Conservation (phyloP, 2,888 invertebrate species). For the Agriotes lineatus region DNA sequence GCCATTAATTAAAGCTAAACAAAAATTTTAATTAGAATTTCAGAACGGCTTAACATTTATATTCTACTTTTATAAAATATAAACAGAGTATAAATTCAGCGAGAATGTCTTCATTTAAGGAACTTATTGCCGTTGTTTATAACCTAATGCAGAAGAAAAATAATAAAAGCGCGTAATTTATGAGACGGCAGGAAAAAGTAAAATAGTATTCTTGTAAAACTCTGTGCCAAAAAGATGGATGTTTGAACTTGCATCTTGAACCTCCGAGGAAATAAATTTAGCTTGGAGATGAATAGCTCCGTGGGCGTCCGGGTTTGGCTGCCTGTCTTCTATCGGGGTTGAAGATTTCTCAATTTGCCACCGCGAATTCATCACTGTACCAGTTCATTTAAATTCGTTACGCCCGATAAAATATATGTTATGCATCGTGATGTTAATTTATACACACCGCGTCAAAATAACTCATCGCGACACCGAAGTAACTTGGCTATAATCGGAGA, state of each 20-base stretch:
- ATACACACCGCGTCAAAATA: slow-evolving; percentile 22
- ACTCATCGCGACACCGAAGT: neutral
- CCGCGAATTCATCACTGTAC: slow-evolving; percentile 54
- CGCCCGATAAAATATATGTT: slow-evolving; percentile 41
- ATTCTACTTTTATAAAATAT: slow-evolving; percentile 30
- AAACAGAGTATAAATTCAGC: slow-evolving; percentile 44
- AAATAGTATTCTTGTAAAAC: slow-evolving; percentile 57
- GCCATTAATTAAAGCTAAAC: slow-evolving; percentile 32
- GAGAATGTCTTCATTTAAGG: slow-evolving; percentile 52
- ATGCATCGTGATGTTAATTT: slow-evolving; percentile 33
- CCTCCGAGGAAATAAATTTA: slow-evolving; percentile 59
- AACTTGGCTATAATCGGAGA: too few relatives aligned
- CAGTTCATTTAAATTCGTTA: slow-evolving; percentile 42
- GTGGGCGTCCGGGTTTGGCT: slow-evolving; percentile 55
- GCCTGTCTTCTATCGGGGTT: slow-evolving; percentile 57
- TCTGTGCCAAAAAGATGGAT: slow-evolving; percentile 58
- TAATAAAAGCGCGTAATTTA: slow-evolving; percentile 55
- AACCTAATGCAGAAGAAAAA: slow-evolving; percentile 48
- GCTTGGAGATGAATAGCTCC: slow-evolving; percentile 57
- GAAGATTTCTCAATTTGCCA: slow-evolving; percentile 62
- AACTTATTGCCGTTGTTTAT: slow-evolving; percentile 54
- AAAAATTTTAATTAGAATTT: slow-evolving; percentile 37
- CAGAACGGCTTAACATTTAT: slow-evolving; percentile 23
- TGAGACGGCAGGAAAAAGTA: slow-evolving; percentile 50
- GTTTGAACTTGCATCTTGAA: slow-evolving; percentile 58